phyloP scores from a whole-genome alignment of 2,797 vertebrate genomes.

The Onychomys arenicola region DNA sequence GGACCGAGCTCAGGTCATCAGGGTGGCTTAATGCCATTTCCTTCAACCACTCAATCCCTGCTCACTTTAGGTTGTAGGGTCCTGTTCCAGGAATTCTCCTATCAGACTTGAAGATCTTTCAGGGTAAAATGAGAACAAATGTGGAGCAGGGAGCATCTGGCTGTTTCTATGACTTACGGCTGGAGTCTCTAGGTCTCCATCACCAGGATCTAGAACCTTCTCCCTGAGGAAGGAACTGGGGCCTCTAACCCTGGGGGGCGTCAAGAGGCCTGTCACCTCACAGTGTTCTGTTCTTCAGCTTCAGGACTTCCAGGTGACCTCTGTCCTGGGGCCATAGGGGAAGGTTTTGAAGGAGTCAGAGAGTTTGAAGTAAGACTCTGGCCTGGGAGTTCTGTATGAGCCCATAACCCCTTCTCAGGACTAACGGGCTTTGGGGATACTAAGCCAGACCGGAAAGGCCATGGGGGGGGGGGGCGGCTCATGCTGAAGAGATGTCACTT shows the following conservation, averaged over 20 bases:
- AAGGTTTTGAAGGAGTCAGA: conserved; percentile 89
- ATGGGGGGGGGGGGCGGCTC: too few relatives aligned
- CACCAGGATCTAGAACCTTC: neutral
- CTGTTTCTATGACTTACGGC: neutral
- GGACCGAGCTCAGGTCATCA: neutral
- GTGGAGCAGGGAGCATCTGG: neutral
- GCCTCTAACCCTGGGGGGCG: too few relatives aligned
- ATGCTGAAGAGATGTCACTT: neutral
- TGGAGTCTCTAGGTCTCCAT: neutral
- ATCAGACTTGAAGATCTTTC: neutral
- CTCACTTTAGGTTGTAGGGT: neutral
- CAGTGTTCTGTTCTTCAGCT: conserved; percentile 64
- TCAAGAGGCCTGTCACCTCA: neutral
- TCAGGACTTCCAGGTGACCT: conserved; percentile 90
- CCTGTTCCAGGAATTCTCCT: neutral
- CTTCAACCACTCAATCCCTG: neutral
- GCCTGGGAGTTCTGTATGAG: neutral
- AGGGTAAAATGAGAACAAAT: neutral
- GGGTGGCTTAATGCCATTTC: neutral
- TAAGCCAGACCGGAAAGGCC: neutral
- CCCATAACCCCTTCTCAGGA: accelerated
- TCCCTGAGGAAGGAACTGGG: neutral
- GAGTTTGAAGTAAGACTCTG: conserved; percentile 88
- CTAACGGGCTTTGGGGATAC: too few relatives aligned
- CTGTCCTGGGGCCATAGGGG: conserved; percentile 87